These are phyloP conservation scores for Zapornia atra DNA, from an alignment of 2,113 vertebrate genomes.

Conservation along the genomic window DNA sequence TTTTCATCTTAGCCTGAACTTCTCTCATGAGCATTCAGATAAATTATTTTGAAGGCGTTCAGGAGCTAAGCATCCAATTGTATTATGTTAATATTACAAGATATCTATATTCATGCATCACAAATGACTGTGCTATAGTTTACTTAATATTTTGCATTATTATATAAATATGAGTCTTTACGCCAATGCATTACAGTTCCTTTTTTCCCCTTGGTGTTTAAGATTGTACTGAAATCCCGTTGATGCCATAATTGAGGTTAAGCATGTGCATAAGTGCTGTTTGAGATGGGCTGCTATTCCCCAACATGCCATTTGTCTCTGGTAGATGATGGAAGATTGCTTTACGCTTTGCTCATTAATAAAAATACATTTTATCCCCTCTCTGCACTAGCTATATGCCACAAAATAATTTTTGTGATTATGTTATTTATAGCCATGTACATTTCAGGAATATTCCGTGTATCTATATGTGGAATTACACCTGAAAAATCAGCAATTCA, in stretches of 20 bases:
- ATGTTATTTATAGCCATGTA: not conserved
- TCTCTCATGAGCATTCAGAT: slow-evolving; percentile 42
- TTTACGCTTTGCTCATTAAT: slow-evolving; percentile 33
- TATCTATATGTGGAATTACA: not conserved
- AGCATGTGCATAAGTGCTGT: slow-evolving; percentile 21
- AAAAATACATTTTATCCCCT: slow-evolving; percentile 9
- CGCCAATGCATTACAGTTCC: not conserved
- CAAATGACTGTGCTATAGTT: not conserved
- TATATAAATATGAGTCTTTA: slow-evolving; percentile 14
- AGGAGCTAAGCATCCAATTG: slow-evolving; percentile 1
- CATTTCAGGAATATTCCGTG: not conserved
- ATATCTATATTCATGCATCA: slow-evolving; percentile 3
- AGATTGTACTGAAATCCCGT: not conserved
- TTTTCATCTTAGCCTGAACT: slow-evolving; percentile 49
- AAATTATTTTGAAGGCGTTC: slow-evolving; percentile 47
- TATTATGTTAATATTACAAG: slow-evolving; percentile 27
- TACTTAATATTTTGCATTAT: slow-evolving; percentile 35
- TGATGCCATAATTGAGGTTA: slow-evolving; percentile 44
- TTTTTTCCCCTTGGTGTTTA: not conserved
- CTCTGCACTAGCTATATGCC: not conserved
- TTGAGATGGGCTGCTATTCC: slow-evolving; percentile 26
- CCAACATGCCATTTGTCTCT: not conserved
- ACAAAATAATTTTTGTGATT: not conserved
- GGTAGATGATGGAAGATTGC: slow-evolving; percentile 5
- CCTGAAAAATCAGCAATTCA: not conserved